Base-by-base conservation (phyloP, 2,888 invertebrate species). In the Agrochola litura region DNA sequence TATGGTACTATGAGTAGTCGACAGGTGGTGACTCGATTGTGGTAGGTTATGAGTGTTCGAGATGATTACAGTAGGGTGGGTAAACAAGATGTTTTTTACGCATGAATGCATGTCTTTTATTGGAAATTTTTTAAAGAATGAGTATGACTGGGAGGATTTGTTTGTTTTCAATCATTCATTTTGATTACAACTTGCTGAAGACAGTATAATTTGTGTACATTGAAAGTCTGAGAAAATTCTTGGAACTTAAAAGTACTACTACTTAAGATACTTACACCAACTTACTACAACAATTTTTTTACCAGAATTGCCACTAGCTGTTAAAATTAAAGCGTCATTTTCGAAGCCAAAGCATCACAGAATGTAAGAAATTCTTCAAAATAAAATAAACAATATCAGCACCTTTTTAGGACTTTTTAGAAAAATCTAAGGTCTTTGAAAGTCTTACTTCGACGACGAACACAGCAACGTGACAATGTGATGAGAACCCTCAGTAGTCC, bases 401-500 rank as follows among this genome's bases (percentile, higher is more conserved):
- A 3, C 2, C 10, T 54, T 56, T n/a, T n/a, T 4, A 22, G 43
- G 14, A 46, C 3, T 12, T 46, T 46, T 12, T 46, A 46, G 14
- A 46, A 46, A 46, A 46, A 46, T 14, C 14, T 5, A 46, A 46
- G 46, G 46, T 46, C 14, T 46, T 46, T 46, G 0, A 14, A 46
- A 46, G 46, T 14, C 14, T 46, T 46, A 46, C 12, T 46, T 14
- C 14, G 46, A 46, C 46, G n/a, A n/a, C n/a, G n/a, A n/a, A 46
- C 46, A 46, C 46, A 14, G 14, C 14, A 46, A 46, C 46, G 46
- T 46, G 19, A 52, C 19, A 68, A 30, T 25, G 1, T 0, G 22
- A 37, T 6, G 85, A 81, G 78, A 85, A 82, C 25, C 12, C 10
- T 0, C 0, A 61, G 78, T 84, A 75, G n/a, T 4, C 4, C 0